phyloP scores from a whole-genome alignment of 2,888 invertebrate species.

The Phaonia tiefii region DNA sequence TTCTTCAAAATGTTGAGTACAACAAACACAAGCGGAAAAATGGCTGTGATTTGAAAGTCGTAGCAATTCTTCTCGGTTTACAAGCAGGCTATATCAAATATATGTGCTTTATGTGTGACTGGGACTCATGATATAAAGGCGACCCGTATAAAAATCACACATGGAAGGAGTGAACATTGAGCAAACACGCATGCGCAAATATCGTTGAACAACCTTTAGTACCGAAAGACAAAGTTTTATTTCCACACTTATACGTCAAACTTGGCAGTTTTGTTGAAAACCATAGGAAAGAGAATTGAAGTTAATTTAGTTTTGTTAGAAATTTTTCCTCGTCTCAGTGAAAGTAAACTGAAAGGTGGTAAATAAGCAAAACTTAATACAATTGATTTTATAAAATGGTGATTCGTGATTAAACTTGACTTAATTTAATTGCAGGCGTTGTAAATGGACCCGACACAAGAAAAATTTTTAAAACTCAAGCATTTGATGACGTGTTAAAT shows the following conservation, averaged over 20 bases:
- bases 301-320: background rate
- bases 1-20: no score
- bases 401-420: no score
- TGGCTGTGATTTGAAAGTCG: background rate
- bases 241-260: background rate
- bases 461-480: no score
- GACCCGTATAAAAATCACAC: background rate
- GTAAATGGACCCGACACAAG: no score
- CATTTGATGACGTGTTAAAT: conserved; percentile 1
- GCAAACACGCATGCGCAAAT: conserved; percentile 2
- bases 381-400: no score
- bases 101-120: background rate
- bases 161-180: background rate
- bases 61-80: background rate
- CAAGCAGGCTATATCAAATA: background rate
- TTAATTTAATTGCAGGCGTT: no score
- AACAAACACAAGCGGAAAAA: background rate
- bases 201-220: background rate
- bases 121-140: background rate
- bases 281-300: background rate
- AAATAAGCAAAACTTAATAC: no score
- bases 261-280: background rate
- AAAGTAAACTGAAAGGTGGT: background rate
- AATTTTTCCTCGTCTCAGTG: background rate
- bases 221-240: background rate